phyloP scores from a whole-genome alignment of 2,113 vertebrate species.

The Arenaria interpres region DNA sequence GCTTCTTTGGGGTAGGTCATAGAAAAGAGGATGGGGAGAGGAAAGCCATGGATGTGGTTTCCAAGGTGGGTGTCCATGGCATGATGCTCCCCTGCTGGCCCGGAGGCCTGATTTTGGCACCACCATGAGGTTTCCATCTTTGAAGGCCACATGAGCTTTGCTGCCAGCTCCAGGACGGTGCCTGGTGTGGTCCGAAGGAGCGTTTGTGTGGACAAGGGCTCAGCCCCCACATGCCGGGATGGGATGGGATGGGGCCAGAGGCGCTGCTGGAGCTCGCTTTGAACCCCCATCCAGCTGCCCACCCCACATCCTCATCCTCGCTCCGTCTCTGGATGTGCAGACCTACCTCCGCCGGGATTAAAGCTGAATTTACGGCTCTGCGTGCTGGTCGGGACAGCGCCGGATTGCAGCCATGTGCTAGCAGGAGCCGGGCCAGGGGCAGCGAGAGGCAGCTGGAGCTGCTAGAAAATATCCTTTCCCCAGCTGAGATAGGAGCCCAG shows the following conservation, averaged over 20 bases:
- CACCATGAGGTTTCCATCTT: background rate
- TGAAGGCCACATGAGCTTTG: background rate
- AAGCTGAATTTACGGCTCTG: background rate
- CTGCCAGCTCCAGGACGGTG: background rate
- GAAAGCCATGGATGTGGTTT: background rate
- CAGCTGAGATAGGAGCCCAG: background rate
- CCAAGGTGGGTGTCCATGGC: fast-evolving
- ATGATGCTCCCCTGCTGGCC: background rate
- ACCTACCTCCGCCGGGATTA: background rate
- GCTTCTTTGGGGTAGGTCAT: background rate
- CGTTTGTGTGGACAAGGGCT: background rate
- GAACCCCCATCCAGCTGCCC: background rate
- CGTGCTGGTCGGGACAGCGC: background rate
- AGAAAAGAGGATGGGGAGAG: background rate
- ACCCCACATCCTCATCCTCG: background rate
- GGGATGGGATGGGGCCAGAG: background rate
- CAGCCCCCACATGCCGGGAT: fast-evolving
- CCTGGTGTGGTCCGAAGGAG: fast-evolving
- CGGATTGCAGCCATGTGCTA: background rate
- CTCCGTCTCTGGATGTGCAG: background rate
- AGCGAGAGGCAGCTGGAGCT: constrained; percentile 19
- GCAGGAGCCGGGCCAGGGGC: background rate
- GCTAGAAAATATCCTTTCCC: background rate
- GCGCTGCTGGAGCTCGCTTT: background rate
- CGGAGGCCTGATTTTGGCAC: fast-evolving